These are phyloP conservation scores for Eublepharis macularius DNA, from an alignment of 2,113 vertebrate species.

Conservation along the genomic window DNA sequence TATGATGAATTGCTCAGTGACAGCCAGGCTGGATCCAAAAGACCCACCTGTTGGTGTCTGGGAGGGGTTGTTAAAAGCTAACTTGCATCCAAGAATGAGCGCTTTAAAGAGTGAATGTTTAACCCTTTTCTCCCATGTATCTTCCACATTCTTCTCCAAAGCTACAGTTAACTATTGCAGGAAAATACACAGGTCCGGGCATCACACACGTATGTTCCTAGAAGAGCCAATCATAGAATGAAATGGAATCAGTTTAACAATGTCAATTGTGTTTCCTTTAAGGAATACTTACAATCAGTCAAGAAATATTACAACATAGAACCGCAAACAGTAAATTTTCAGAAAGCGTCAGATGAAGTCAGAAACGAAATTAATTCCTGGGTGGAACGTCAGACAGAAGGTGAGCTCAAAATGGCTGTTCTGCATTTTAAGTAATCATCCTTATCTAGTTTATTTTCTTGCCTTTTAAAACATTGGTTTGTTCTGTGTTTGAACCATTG, in stretches of 20 bases:
- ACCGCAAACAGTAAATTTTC: constrained; percentile 67
- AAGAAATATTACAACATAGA: constrained; percentile 69
- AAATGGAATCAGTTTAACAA: background rate
- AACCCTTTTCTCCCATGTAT: no score
- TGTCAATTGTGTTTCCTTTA: constrained; percentile 41
- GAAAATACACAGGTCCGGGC: no score
- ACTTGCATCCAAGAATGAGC: no score
- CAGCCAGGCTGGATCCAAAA: no score
- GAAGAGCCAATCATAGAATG: no score
- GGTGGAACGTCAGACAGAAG: constrained; percentile 72
- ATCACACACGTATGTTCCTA: no score
- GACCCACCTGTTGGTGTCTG: no score
- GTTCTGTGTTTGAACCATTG: background rate
- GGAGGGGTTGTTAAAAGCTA: no score
- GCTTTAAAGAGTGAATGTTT: no score
- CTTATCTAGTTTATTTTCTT: background rate
- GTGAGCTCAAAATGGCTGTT: constrained; percentile 48
- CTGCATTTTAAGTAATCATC: background rate
- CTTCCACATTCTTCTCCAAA: no score
- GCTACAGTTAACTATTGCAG: no score
- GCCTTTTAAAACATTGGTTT: background rate
- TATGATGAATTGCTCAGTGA: no score
- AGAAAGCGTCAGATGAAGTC: constrained; percentile 45
- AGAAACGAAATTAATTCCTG: constrained; percentile 73
- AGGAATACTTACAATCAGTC: constrained; percentile 69